Evolutionary conservation across 2,113 vertebrate genomes (phyloP), one percentile per base, ranked within the genome.

Genomic region (Caranx melampygus): DNA sequence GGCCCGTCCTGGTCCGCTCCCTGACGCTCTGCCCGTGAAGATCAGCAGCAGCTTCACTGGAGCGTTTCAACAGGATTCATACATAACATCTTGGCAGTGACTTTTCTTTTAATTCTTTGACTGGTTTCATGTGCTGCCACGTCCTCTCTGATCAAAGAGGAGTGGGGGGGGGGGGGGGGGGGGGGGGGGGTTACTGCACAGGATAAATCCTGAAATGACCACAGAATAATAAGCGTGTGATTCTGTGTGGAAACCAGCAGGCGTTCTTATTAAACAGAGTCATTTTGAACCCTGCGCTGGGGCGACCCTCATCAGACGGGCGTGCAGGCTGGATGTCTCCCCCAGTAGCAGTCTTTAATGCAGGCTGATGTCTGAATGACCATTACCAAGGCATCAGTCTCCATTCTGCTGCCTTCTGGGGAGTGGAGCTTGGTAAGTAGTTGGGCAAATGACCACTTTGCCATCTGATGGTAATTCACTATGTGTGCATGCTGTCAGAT

Each of bases 321-420:
- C 69, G 26, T 73, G 26, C 62, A 35, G 52, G 40, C 60, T 62
- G 49, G 58, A 84, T 72, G 66, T 31, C 70, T 63, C 49, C 78
- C 79, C 79, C 54, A 10, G 71, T 26, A 64, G 76, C 73, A 75
- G 52, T 72, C 34, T 49, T 79, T 81, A 81, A 88, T 81, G 81
- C 64, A 75, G 57, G 79, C 33, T 72, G 75, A 82, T 84, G 88
- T 55, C 73, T 62, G 60, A 76, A 73, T 84, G 71, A 83, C 80
- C 86, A 82, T 87, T 87, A 80, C 72, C 59, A 42, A 79, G 70
- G 81, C 84, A 88, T 89, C 74, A 75, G 78, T 91, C 84, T 87
- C 82, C 21, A 82, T 87, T 85, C 77, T 33, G 8, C 66, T 72
- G 62, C 62, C 71, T 86, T 79, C 72, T 64, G 60, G 72, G 67